Evolutionary conservation across 1,140 invertebrate genomes (phyloP).

Genomic region (Magallana ariakensis): DNA sequence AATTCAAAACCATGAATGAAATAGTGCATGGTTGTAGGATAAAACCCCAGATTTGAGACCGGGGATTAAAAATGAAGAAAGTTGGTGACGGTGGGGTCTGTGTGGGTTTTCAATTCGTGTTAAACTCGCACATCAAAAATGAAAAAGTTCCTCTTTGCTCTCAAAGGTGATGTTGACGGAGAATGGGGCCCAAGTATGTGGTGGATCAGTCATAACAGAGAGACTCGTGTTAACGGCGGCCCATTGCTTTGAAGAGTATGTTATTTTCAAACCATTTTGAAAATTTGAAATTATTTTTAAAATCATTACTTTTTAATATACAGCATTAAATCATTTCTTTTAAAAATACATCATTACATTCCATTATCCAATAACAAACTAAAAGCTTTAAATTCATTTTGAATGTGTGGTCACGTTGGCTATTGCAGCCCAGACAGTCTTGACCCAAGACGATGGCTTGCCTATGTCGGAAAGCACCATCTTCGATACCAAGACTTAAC

Average conservation of each 20-base stretch:
- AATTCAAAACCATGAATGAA: no score
- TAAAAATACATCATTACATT: not conserved
- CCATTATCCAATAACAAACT: no score
- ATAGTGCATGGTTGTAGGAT: no score
- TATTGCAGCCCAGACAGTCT: constrained; percentile 53
- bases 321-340: not conserved
- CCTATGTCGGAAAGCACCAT: constrained; percentile 81
- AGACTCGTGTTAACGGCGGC: constrained; percentile 78
- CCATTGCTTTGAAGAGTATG: constrained; percentile 77
- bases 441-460: constrained; percentile 71
- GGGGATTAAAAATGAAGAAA: no score
- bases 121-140: no score
- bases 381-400: no score
- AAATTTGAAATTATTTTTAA: not conserved
- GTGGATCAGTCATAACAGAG: constrained; percentile 75
- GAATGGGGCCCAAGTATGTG: constrained; percentile 82
- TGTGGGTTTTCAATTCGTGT: no score
- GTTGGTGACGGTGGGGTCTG: no score
- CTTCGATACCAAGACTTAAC: constrained; percentile 69
- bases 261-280: not conserved
- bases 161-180: constrained; percentile 63
- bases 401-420: no score
- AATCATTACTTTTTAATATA: not conserved
- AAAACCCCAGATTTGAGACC: no score
- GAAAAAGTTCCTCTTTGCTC: not conserved